These are phyloP conservation scores for Brachypalpus laphriformis DNA, from an alignment of 2,888 invertebrate species.

Conservation along the genomic window DNA sequence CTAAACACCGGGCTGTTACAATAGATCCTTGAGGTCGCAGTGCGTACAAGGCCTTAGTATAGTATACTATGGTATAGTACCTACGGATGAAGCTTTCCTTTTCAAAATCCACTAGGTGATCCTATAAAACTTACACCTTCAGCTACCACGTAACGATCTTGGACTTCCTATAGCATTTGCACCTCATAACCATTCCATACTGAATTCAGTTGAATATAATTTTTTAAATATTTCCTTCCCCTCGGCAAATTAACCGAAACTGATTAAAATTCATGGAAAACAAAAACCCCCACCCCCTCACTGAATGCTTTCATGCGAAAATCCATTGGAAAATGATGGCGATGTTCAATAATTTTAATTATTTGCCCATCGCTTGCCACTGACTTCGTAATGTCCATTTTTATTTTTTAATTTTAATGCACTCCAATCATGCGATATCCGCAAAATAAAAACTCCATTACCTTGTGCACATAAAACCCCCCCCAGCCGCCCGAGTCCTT, in stretches of 20 bases:
- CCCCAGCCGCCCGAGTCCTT: background rate
- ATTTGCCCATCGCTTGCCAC: constrained; percentile 53
- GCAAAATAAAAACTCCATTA: constrained; percentile 55
- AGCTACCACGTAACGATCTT: too few species aligned
- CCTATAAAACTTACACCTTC: too few species aligned
- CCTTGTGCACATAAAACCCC: constrained; percentile 13
- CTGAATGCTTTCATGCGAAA: background rate
- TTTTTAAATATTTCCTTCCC: too few species aligned
- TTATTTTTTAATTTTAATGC: constrained; percentile 46
- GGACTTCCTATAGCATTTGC: too few species aligned
- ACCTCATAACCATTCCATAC: too few species aligned
- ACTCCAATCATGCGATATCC: constrained; percentile 44
- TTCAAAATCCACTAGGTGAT: too few species aligned
- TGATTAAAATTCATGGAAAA: background rate
- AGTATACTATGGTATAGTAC: too few species aligned
- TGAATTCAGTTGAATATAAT: too few species aligned
- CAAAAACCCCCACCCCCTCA: background rate
- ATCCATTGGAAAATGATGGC: constrained; percentile 19
- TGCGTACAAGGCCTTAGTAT: too few species aligned
- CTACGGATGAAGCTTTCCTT: too few species aligned
- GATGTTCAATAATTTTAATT: constrained; percentile 49
- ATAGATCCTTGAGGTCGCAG: too few species aligned
- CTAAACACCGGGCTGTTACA: too few species aligned
- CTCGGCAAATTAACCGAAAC: background rate
- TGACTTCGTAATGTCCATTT: constrained; percentile 17